Evolutionary conservation across 2,888 invertebrate genomes (phyloP).

Genomic region (Tethea ocularis): DNA sequence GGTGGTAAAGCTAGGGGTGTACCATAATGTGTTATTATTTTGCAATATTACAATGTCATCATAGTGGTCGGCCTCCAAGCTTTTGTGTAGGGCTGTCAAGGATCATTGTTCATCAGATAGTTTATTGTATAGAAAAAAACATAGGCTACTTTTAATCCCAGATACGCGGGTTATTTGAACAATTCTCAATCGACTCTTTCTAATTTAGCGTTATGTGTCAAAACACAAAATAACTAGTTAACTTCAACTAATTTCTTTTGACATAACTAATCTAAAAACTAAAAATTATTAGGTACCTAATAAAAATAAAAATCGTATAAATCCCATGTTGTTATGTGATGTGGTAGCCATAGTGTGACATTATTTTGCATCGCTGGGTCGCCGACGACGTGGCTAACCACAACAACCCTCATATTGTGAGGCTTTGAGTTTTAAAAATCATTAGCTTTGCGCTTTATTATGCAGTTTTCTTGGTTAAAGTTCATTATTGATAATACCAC

Average conservation of each 20-base stretch:
- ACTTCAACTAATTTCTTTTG: no score
- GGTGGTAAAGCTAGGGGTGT: neutral
- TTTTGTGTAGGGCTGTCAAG: neutral
- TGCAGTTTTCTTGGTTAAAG: neutral
- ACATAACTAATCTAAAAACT: no score
- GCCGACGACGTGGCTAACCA: neutral
- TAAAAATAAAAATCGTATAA: no score
- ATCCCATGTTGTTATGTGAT: no score
- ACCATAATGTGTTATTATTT: conserved; percentile 43
- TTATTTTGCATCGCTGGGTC: neutral
- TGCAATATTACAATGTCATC: conserved; percentile 33
- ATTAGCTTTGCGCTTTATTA: neutral
- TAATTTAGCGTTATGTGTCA: no score
- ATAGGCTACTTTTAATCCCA: no score
- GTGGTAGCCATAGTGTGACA: no score
- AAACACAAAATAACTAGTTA: no score
- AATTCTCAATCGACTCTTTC: no score
- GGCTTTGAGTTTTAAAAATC: neutral
- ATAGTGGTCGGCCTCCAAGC: conserved; percentile 30
- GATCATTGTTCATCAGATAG: neutral
- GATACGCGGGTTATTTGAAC: no score
- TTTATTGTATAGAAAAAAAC: no score
- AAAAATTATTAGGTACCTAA: neutral
- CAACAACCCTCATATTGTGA: neutral
- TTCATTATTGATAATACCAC: no score